phyloP scores from a whole-genome alignment of 2,888 invertebrate species.

The Junonia oenone region DNA sequence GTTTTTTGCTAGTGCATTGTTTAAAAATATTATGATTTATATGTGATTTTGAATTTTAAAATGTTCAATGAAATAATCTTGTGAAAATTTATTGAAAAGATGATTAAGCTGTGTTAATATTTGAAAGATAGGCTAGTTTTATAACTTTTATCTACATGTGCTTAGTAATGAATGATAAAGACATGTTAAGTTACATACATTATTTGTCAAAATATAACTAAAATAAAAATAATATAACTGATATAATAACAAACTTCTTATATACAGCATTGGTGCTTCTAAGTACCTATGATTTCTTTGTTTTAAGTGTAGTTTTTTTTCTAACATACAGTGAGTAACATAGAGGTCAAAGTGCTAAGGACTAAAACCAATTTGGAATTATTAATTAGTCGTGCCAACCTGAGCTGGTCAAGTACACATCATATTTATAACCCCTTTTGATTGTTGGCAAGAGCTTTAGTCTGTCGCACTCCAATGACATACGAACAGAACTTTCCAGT shows the following conservation, averaged over 20 bases:
- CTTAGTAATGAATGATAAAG: neutral
- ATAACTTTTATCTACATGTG: neutral
- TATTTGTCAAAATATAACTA: neutral
- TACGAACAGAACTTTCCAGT: constrained; percentile 87
- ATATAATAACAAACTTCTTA: too few species aligned
- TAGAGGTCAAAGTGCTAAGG: constrained; percentile 3
- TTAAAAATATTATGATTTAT: neutral
- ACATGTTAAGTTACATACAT: neutral
- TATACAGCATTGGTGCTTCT: neutral
- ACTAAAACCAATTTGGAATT: constrained; percentile 3
- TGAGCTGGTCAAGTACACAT: constrained; percentile 93
- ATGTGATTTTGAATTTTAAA: neutral
- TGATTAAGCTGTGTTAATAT: too few species aligned
- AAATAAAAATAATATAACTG: neutral
- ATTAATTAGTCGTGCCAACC: constrained; percentile 76
- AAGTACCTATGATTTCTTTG: neutral
- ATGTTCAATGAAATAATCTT: neutral
- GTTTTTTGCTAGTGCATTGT: neutral
- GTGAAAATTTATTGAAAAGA: neutral
- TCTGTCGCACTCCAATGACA: constrained; percentile 85
- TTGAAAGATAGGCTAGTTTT: neutral
- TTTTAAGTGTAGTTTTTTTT: neutral
- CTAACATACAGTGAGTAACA: neutral
- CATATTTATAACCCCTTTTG: constrained; percentile 89
- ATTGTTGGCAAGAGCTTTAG: constrained; percentile 90